These are phyloP conservation scores for Drosophila bocqueti DNA, from an alignment of 1,140 invertebrate genomes.

Conservation along the genomic window DNA sequence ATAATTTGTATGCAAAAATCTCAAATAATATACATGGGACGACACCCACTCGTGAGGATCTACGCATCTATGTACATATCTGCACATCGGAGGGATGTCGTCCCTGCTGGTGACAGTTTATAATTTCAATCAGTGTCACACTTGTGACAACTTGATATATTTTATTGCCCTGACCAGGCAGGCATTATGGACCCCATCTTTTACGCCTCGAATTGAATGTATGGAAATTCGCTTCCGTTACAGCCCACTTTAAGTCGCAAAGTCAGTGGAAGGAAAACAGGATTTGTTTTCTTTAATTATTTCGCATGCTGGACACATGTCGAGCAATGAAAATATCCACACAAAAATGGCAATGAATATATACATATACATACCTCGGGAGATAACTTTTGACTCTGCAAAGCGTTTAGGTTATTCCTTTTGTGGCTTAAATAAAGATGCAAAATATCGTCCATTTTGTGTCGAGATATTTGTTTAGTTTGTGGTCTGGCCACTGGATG, in stretches of 20 bases:
- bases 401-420: not conserved
- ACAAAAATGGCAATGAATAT: conserved; percentile 18
- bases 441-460: conserved; percentile 11
- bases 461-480: conserved; percentile 48
- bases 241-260: not conserved
- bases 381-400: conserved; percentile 14
- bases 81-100: conserved; percentile 25
- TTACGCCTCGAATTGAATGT: conserved; percentile 23
- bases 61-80: conserved; percentile 10
- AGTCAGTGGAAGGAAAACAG: conserved; percentile 26
- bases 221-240: conserved; percentile 26
- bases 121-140: conserved; percentile 80
- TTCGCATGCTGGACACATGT: conserved; percentile 30
- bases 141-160: conserved; percentile 62
- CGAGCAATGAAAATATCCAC: conserved; percentile 16
- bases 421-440: conserved; percentile 31
- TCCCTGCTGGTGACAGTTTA: conserved; percentile 61
- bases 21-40: conserved; percentile 61
- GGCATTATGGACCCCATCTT: not conserved
- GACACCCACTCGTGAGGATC: conserved; percentile 14
- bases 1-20: conserved; percentile 77
- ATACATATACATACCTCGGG: not conserved
- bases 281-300: conserved; percentile 72
- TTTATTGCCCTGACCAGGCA: conserved; percentile 50
- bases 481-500: conserved; percentile 42